Evolutionary conservation across 2,113 vertebrate genomes (phyloP).

Genomic region (Thryonomys swinderianus): DNA sequence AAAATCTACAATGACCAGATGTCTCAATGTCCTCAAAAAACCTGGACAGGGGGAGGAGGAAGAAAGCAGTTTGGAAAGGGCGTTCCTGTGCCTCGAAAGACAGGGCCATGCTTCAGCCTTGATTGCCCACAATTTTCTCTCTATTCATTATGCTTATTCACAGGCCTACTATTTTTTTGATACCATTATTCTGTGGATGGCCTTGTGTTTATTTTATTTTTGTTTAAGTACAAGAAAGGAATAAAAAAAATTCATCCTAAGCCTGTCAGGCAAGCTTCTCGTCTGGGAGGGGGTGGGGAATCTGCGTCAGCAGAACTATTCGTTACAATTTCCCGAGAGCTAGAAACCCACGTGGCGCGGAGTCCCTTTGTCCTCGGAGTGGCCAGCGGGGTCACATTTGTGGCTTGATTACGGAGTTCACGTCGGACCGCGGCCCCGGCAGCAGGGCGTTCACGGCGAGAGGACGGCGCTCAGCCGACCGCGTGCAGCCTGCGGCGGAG

Average conservation of each 20-base stretch:
- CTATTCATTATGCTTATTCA: slow-evolving; percentile 63
- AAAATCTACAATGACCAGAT: slow-evolving; percentile 39
- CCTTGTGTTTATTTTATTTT: slow-evolving; percentile 69
- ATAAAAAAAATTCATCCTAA: background rate
- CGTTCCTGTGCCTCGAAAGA: slow-evolving; percentile 66
- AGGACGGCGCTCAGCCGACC: slow-evolving; percentile 20
- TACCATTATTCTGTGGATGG: slow-evolving; percentile 63
- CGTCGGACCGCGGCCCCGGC: slow-evolving; percentile 2
- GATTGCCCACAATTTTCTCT: slow-evolving; percentile 61
- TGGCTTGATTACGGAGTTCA: slow-evolving; percentile 37
- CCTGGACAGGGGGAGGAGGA: slow-evolving; percentile 39
- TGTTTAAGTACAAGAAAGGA: slow-evolving; percentile 67
- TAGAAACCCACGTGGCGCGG: background rate
- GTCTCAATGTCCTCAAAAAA: slow-evolving; percentile 67
- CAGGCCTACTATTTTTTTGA: slow-evolving; percentile 64
- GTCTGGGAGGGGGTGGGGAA: background rate
- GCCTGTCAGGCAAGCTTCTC: slow-evolving; percentile 58
- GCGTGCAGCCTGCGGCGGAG: background rate
- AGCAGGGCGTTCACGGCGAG: slow-evolving; percentile 59
- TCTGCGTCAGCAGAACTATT: slow-evolving; percentile 39
- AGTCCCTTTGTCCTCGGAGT: background rate
- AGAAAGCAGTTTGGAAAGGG: slow-evolving; percentile 57
- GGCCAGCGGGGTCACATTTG: slow-evolving; percentile 2
- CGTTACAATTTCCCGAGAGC: slow-evolving; percentile 13
- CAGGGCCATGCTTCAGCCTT: slow-evolving; percentile 43